Evolutionary conservation across 2,888 invertebrate genomes (phyloP), one percentile per base, ranked within the genome.

Genomic region (Drosophila pseudotalamancana): DNA sequence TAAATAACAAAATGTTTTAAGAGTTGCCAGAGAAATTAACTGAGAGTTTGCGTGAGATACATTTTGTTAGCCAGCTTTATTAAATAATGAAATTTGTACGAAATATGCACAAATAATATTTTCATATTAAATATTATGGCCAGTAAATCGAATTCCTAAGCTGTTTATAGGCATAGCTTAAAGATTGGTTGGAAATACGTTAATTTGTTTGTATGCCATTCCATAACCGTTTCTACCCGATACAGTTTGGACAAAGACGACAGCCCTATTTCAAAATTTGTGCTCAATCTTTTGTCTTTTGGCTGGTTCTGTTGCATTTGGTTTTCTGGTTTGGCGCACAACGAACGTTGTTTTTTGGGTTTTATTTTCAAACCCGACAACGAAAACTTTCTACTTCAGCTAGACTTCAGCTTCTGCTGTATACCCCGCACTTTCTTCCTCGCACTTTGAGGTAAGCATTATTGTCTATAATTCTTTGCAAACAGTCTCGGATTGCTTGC

Each of bases 261-360:
- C 88, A 83, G 64, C 82, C 60, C 82, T 72, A 14, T 31, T 14
- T 0, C 0, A 5, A 19, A 19, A 45, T 31, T 59, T 56, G 37
- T 12, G 48, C 49, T 64, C 34, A 48, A 54, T 61, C 57, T 51
- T 35, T 57, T 27, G 19, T 37, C 21, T 67, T 61, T 39, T 46
- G 23, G 42, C 51, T 68, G 76, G 60, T 50, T 51, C 29, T 65
- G 69, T 65, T 82, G 77, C 87, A 89, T 82, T 88, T 80, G 88
- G 87, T 73, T 77, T 85, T 85, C 82, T 87, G 87, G 83, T 79
- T 71, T 88, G 83, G 85, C 81, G 77, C 67, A 75, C 75, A 56
- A 70, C 89, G 82, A 78, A 87, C 88, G 87, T 84, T 81, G 87
- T 71, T 66, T 54, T 55, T 57, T 61, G 84, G 79, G 70, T 77